A percentile compares a stretch with the other conserved stretches of the same genome.
These are phyloP conservation scores for Aepyceros melampus DNA, from an alignment of 2,113 vertebrate species.

Conservation along the genomic window DNA sequence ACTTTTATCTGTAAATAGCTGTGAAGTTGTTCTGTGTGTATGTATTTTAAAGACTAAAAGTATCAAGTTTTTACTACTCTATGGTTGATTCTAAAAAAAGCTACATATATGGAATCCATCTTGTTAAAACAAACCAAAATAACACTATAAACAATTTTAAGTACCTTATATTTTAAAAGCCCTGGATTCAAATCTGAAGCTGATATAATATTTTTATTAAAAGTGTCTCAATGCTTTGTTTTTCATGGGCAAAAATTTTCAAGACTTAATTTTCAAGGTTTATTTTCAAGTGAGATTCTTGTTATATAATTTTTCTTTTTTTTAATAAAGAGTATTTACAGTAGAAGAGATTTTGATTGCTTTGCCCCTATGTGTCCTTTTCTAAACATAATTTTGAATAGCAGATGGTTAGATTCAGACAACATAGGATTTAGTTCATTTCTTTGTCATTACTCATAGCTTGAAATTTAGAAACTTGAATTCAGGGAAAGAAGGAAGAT, in stretches of 20 bases:
- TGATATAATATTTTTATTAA: slow-evolving; percentile 41
- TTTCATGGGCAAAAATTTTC: slow-evolving; percentile 37
- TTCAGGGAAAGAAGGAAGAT: slow-evolving; percentile 32
- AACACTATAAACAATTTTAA: slow-evolving; percentile 1
- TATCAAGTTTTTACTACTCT: neutral
- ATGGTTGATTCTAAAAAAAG: neutral
- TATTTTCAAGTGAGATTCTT: slow-evolving; percentile 49
- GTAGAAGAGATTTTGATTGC: neutral
- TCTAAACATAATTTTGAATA: slow-evolving; percentile 51
- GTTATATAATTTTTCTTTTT: slow-evolving; percentile 25
- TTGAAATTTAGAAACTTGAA: slow-evolving; percentile 41
- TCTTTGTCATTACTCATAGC: slow-evolving; percentile 48
- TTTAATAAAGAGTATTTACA: slow-evolving; percentile 3
- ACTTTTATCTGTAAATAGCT: neutral
- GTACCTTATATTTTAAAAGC: slow-evolving; percentile 27
- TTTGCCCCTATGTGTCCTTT: slow-evolving; percentile 19
- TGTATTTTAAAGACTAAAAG: neutral
- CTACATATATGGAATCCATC: neutral
- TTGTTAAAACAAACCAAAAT: slow-evolving; percentile 7
- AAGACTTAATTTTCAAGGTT: slow-evolving; percentile 25
- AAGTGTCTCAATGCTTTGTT: slow-evolving; percentile 41
- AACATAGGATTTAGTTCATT: slow-evolving; percentile 20
- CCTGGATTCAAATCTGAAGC: slow-evolving; percentile 25
- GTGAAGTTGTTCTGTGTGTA: neutral
- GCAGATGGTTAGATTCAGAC: slow-evolving; percentile 47